Base-by-base conservation (phyloP, 1,140 invertebrate species). In the Heliconius melpomene region DNA sequence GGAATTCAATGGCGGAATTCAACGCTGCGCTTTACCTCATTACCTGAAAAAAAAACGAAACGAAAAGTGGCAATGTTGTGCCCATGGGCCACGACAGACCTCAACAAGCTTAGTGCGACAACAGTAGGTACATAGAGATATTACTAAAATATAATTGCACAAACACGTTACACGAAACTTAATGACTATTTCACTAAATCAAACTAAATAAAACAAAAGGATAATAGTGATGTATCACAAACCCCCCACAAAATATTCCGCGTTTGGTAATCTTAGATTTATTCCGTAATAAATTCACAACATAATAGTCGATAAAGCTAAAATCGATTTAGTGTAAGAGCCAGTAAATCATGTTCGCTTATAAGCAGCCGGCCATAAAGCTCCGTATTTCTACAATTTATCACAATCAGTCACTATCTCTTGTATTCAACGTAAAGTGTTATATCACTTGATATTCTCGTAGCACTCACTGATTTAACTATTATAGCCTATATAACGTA, bases 261-360 rank as follows among this genome's bases (percentile, higher is more conserved):
- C 40, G 46, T 77, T 77, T 77, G 18, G 66, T 32, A 72, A 72
- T 52, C 60, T 18, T 60, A 38, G 70, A 77, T 50, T 26, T 26
- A 71, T 71, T 77, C 76, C 18, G 70, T 77, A 72, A 77, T 72
- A 77, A 77, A 77, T 72, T 40, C 23, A 77, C 46, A 71, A 77
- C 40, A 77, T 77, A 77, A 77, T 40, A 50, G 40, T 32, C 66
- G 76, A 77, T 77, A 72, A 77, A 50, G 76, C 38, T 72, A 29
- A 77, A 54, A 77, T 77, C 76, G 76, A 77, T 77, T 72, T 71
- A 77, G 70, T 54, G 29, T 77, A 77, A 77, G 70, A 77, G 76
- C 36, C 70, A 36, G 66, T 77, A 77, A 72, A 77, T 77, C 76
- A 77, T 72, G 76, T 77, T 77, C 40, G 76, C 70, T 72, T 72